These are phyloP conservation scores for Scopus umbretta DNA, from an alignment of 2,113 vertebrate species.

Conservation along the genomic window DNA sequence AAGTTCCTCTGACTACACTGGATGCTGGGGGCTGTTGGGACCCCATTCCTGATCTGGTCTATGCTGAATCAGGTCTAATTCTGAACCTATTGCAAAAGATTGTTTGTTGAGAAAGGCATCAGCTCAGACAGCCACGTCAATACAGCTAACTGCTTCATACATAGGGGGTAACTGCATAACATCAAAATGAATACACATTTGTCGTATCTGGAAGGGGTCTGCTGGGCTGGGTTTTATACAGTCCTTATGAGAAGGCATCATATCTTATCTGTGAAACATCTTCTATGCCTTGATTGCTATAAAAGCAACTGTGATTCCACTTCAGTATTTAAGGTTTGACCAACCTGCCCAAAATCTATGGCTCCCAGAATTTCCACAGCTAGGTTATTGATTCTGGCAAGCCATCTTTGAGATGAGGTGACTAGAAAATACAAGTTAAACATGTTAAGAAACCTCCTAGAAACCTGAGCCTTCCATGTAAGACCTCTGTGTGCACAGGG, in stretches of 20 bases:
- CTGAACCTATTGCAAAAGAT: neutral
- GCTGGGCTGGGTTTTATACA: neutral
- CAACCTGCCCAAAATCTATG: neutral
- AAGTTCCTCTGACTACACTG: neutral
- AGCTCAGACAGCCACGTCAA: neutral
- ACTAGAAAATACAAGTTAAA: neutral
- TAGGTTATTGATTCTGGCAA: neutral
- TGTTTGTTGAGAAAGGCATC: neutral
- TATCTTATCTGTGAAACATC: neutral
- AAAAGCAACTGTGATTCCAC: neutral
- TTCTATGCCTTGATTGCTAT: neutral
- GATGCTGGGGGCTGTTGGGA: neutral
- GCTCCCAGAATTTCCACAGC: neutral
- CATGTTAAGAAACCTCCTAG: neutral
- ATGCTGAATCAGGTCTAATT: neutral
- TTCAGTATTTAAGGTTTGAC: neutral
- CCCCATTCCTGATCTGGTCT: neutral
- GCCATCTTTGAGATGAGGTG: neutral
- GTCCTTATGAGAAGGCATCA: neutral
- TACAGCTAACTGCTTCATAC: neutral
- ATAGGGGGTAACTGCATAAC: neutral
- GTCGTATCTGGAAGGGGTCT: neutral
- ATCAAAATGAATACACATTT: neutral
- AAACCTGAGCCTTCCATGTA: neutral
- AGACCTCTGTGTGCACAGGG: neutral